A percentile compares a stretch with the other conserved stretches of the same genome.
These are phyloP conservation scores for Chirona hameri DNA, from an alignment of 2,888 invertebrate species.

Conservation along the genomic window DNA sequence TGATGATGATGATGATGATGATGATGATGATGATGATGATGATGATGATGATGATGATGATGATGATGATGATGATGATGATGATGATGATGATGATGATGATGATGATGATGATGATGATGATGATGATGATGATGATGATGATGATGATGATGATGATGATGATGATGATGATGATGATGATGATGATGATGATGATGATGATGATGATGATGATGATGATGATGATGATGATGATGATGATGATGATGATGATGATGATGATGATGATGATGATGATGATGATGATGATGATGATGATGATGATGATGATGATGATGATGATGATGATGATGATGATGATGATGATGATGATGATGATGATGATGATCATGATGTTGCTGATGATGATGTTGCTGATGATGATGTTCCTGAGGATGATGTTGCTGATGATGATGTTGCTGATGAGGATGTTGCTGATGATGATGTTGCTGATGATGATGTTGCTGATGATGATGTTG, in stretches of 20 bases:
- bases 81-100: slow-evolving; percentile 22
- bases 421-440: too few relatives aligned
- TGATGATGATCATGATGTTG: too few relatives aligned
- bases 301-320: slow-evolving; percentile 22
- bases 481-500: too few relatives aligned
- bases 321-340: slow-evolving; percentile 22
- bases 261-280: slow-evolving; percentile 22
- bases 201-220: slow-evolving; percentile 22
- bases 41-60: slow-evolving; percentile 7
- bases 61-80: slow-evolving; percentile 22
- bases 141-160: slow-evolving; percentile 22
- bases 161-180: slow-evolving; percentile 22
- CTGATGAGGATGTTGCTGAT: too few relatives aligned
- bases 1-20: slow-evolving; percentile 22
- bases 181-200: slow-evolving; percentile 22
- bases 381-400: too few relatives aligned
- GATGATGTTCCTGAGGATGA: too few relatives aligned
- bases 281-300: slow-evolving; percentile 22
- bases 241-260: slow-evolving; percentile 22
- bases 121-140: slow-evolving; percentile 22
- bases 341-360: too few relatives aligned
- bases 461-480: too few relatives aligned
- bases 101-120: slow-evolving; percentile 22
- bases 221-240: slow-evolving; percentile 22
- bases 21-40: slow-evolving; percentile 11